phyloP scores from a whole-genome alignment of 2,113 vertebrate species.

The Macrotus californicus region DNA sequence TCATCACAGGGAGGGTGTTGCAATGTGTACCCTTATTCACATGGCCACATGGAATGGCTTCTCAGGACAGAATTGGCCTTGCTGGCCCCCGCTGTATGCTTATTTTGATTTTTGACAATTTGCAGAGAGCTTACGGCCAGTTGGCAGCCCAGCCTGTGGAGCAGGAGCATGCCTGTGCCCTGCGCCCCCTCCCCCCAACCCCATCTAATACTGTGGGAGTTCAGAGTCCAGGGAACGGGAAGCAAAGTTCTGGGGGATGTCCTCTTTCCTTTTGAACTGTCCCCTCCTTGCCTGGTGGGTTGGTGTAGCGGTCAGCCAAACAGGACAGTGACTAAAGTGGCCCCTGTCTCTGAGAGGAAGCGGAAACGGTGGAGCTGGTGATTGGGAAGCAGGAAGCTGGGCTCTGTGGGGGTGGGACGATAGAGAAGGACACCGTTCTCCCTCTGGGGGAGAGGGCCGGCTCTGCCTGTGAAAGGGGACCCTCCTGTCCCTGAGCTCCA shows the following conservation, averaged over 20 bases:
- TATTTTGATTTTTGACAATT: background rate
- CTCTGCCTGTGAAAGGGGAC: background rate
- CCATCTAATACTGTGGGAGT: background rate
- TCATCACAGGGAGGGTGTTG: background rate
- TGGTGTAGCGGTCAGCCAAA: background rate
- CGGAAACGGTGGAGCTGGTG: background rate
- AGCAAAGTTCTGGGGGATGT: background rate
- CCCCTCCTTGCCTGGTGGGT: accelerated
- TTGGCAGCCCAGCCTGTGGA: too few species aligned
- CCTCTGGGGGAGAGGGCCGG: background rate
- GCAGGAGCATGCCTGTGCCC: background rate
- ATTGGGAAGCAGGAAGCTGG: conserved; percentile 1
- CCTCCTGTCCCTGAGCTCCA: background rate
- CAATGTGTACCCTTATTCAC: background rate
- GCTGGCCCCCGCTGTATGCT: accelerated
- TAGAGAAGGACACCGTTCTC: background rate
- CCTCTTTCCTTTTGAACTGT: background rate
- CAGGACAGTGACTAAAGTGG: background rate
- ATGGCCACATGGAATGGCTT: background rate
- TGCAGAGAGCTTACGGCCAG: background rate
- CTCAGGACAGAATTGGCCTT: background rate
- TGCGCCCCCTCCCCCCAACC: background rate
- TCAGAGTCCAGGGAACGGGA: background rate
- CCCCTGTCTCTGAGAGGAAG: background rate
- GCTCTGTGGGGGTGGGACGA: accelerated